These are phyloP conservation scores for Drosophila seguyi DNA, from an alignment of 1,140 invertebrate genomes.

Conservation along the genomic window DNA sequence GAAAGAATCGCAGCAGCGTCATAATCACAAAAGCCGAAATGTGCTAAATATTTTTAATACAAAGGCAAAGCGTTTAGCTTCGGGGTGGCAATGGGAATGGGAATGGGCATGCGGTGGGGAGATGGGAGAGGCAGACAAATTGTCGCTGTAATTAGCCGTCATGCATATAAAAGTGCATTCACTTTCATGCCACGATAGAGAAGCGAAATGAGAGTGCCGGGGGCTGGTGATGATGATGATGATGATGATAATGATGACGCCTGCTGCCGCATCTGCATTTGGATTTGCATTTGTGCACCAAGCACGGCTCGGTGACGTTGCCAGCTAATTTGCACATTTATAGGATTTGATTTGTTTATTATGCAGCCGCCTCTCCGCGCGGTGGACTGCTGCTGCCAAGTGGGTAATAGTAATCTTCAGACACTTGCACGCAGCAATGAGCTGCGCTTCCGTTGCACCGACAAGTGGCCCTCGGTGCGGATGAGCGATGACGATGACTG, in stretches of 20 bases:
- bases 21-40: conserved; percentile 62
- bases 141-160: conserved; percentile 78
- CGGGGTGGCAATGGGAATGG: conserved; percentile 35
- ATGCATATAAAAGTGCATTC: conserved; percentile 83
- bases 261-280: conserved; percentile 30
- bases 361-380: conserved; percentile 47
- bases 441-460: conserved; percentile 50
- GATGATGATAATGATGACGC: conserved; percentile 54
- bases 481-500: conserved; percentile 43
- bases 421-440: conserved; percentile 55
- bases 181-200: conserved; percentile 74
- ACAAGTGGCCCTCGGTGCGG: conserved; percentile 55
- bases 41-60: conserved; percentile 66
- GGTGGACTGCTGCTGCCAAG: conserved; percentile 53
- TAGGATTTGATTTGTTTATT: conserved; percentile 81
- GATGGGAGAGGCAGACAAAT: conserved; percentile 65
- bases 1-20: conserved; percentile 46
- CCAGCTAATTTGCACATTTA: conserved; percentile 76
- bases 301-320: conserved; percentile 68
- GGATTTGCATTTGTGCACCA: conserved; percentile 39
- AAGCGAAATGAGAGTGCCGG: conserved; percentile 34
- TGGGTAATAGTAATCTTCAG: conserved; percentile 79
- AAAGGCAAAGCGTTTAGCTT: conserved; percentile 69
- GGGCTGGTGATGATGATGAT: neutral
- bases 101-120: conserved; percentile 1